Base-by-base conservation (phyloP, 1,140 invertebrate species). In the Protaetia brevitarsis region DNA sequence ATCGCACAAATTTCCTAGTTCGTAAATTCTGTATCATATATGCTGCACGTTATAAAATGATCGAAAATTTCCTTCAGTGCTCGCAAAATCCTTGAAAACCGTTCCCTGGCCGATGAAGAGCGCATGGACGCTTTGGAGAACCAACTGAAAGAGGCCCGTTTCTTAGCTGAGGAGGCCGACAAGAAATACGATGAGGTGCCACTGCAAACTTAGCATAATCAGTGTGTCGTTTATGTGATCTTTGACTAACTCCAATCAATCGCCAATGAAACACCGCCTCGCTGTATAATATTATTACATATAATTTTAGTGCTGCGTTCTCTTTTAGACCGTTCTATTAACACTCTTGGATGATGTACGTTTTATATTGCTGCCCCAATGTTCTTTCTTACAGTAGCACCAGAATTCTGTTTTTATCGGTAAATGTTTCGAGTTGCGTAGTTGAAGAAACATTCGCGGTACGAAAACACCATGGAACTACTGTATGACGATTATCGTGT, bases 141-240 rank as follows among this genome's bases (percentile, higher is more conserved):
- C 84, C 97, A 99, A 84, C 87, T 99, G 80, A 99, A 99, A 87
- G 97, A 99, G 83, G 97, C 97, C 81, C 91, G 97, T 82, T 97
- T 98, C 89, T 89, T 99, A 79, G 97, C 98, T 82, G 98, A 99
- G 85, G 98, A 99, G 85, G 97, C 98, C 79, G 98, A 99, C 89
- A 95, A 98, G 86, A 99, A 99, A 98, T 99, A 99, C 86, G 98
- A 99, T 93, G 98, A 99, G 96, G 98, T 98, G 69, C 69, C 60
- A 28, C 60, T 63, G 69, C 66, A 73, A 71, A 73, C 72, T 72
- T 75, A 73, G 73, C 72, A 65, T 73, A 71, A 60, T 74, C 66
- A 69, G 60, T 51, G 61, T 67, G 62, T 59, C 64, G 60, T 69
- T n/a, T 51, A 51, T 51, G 41, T 51, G 41, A 51, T 51, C 6